These are phyloP conservation scores for Neocrepidodera transversa DNA, from an alignment of 2,888 invertebrate genomes.

Conservation along the genomic window DNA sequence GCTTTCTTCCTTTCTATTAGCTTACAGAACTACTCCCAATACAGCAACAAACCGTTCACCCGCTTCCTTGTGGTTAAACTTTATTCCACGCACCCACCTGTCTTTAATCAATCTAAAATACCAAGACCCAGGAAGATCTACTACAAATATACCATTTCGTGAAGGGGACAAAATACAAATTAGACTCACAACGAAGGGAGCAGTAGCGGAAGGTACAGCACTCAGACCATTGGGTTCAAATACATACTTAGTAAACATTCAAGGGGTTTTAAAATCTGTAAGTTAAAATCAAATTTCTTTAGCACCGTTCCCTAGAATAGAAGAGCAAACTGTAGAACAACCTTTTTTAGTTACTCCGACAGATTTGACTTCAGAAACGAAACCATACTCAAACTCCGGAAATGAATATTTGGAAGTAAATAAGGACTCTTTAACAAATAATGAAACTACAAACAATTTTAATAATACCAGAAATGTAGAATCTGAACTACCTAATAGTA, in stretches of 20 bases:
- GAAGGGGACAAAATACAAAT: not conserved
- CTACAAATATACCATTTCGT: conserved; percentile 1
- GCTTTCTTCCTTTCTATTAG: conserved; percentile 2
- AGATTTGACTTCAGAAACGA: no score
- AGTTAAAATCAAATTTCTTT: conserved; percentile 16
- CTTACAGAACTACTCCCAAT: conserved; percentile 12
- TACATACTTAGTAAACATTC: not conserved
- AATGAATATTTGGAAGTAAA: no score
- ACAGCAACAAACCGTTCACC: conserved; percentile 8
- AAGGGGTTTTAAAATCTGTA: conserved; percentile 6
- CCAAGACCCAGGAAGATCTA: not conserved
- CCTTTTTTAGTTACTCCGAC: no score
- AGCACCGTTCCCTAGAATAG: conserved; percentile 11
- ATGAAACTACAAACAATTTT: no score
- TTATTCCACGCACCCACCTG: conserved; percentile 8
- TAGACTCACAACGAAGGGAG: no score
- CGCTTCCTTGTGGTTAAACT: conserved; percentile 16
- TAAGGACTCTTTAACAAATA: no score
- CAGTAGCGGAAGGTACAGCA: no score
- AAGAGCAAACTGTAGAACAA: no score
- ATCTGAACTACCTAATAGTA: no score
- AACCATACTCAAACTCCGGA: no score
- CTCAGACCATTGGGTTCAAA: no score
- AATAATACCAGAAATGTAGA: no score
- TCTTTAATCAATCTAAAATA: conserved; percentile 7